Percentiles rank a stretch among this genome's conserved stretches.
phyloP scores from a whole-genome alignment of 2,113 vertebrate species.

The Cyphomyrus discorhynchus region DNA sequence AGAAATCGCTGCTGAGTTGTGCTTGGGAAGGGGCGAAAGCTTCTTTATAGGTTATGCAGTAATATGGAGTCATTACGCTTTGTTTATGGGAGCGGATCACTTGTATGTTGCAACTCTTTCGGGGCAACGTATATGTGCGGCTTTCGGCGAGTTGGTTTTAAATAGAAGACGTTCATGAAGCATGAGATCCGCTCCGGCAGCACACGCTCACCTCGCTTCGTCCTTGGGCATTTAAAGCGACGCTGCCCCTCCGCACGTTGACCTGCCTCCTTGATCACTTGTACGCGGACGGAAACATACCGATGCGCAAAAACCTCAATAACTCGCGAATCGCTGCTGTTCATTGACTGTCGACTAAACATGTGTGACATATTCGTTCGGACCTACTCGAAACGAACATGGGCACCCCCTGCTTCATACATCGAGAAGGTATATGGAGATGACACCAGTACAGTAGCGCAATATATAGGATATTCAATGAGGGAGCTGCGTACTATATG shows the following conservation, averaged over 20 bases:
- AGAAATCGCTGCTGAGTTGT: not conserved
- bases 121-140: not conserved
- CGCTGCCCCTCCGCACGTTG: not conserved
- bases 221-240: constrained; percentile 32
- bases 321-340: not conserved
- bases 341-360: not conserved
- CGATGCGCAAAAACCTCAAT: not conserved
- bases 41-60: not conserved
- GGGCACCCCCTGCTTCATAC: not conserved
- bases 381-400: not conserved
- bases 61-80: not conserved
- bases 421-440: not conserved
- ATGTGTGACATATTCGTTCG: not conserved
- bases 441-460: not conserved
- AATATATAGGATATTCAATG: not conserved
- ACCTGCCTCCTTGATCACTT: not conserved
- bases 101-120: not conserved
- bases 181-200: constrained; percentile 4
- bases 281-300: not conserved
- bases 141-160: not conserved
- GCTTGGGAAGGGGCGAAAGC: not conserved
- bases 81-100: not conserved
- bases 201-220: constrained; percentile 27
- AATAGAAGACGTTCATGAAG: not conserved
- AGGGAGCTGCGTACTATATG: not conserved